Percentiles rank a stretch among this genome's conserved stretches.
Conservation (phyloP, 2,797 vertebrate species). For the Chelonia mydas region DNA sequence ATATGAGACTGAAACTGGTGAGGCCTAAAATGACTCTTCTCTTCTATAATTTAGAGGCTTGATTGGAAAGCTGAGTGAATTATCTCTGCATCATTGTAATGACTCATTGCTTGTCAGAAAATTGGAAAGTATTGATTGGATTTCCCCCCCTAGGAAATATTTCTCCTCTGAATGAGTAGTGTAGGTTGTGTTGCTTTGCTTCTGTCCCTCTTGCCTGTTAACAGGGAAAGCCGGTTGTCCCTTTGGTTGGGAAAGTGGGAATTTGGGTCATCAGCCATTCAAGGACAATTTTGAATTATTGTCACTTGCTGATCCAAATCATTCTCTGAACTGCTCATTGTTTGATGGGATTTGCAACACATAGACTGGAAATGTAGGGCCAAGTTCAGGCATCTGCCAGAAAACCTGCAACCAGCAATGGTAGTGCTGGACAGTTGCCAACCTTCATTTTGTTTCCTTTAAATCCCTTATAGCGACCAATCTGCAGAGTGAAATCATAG, state of each 20-base stretch:
- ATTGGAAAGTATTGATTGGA: constrained; percentile 72
- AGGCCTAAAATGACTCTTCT: constrained; percentile 21
- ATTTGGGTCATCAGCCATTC: constrained; percentile 57
- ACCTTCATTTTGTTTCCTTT: neutral
- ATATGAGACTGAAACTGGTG: neutral
- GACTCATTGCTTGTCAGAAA: constrained; percentile 68
- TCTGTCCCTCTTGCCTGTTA: constrained; percentile 49
- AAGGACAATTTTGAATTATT: constrained; percentile 16
- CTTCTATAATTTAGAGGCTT: constrained; percentile 66
- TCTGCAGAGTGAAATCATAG: neutral
- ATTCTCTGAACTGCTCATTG: neutral
- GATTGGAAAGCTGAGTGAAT: constrained; percentile 70
- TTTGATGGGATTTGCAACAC: neutral
- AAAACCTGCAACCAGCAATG: neutral
- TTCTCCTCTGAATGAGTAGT: constrained; percentile 54
- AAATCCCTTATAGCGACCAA: neutral
- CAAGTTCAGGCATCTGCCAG: neutral
- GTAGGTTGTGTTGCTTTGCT: constrained; percentile 31
- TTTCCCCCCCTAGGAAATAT: constrained; percentile 61
- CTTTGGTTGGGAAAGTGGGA: constrained; percentile 38
- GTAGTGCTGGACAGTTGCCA: neutral
- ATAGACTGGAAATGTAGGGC: neutral
- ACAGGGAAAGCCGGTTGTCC: neutral
- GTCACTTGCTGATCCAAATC: neutral
- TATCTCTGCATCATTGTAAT: constrained; percentile 64